phyloP scores from a whole-genome alignment of 2,888 invertebrate species.

The Cremastobaeus sp. region DNA sequence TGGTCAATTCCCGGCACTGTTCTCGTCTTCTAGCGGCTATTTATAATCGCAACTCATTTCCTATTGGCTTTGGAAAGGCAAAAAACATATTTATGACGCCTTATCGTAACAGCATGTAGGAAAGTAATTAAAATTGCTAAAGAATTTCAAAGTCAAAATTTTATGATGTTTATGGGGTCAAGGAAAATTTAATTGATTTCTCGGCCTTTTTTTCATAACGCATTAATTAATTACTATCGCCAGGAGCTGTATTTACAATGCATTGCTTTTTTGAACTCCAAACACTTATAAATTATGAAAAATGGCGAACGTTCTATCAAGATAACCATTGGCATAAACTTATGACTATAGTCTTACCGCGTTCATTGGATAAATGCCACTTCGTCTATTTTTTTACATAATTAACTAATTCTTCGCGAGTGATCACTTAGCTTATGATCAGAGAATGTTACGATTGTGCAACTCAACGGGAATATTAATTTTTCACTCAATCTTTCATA shows the following conservation, averaged over 20 bases:
- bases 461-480: slow-evolving; percentile 16
- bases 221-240: slow-evolving; percentile 52
- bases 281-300: slow-evolving; percentile 50
- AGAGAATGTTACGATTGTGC: slow-evolving; percentile 7
- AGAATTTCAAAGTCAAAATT: slow-evolving; percentile 34
- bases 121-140: too few species aligned
- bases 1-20: too few species aligned
- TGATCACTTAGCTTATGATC: neutral
- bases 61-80: too few species aligned
- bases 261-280: slow-evolving; percentile 23
- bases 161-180: slow-evolving; percentile 40
- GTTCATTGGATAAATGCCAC: slow-evolving; percentile 16
- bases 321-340: slow-evolving; percentile 41
- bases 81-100: too few species aligned
- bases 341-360: slow-evolving; percentile 7
- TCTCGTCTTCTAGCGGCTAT: too few species aligned
- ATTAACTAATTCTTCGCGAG: slow-evolving; percentile 36
- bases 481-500: slow-evolving; percentile 5
- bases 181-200: slow-evolving; percentile 43
- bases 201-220: neutral
- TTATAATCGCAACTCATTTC: too few species aligned
- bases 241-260: slow-evolving; percentile 41
- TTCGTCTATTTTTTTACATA: slow-evolving; percentile 32
- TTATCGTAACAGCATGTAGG: too few species aligned
- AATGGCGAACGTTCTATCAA: slow-evolving; percentile 44